These are phyloP conservation scores for Engraulis encrasicolus DNA, from an alignment of 2,113 vertebrate genomes.

Conservation along the genomic window DNA sequence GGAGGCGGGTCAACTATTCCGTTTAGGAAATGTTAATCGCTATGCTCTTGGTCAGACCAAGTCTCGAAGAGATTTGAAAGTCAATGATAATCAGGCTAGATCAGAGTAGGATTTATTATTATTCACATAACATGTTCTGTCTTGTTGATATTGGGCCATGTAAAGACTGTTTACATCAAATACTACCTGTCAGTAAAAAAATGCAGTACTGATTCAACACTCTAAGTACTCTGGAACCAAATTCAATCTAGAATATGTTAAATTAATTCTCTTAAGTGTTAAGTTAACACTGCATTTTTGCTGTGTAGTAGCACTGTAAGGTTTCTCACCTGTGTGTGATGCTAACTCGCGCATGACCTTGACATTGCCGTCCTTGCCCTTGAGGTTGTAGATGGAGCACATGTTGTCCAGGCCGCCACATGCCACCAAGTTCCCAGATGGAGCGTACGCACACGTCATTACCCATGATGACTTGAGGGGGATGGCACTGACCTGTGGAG, in stretches of 20 bases:
- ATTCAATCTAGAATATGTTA: too few relatives aligned
- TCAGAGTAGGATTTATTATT: too few relatives aligned
- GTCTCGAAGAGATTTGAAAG: too few relatives aligned
- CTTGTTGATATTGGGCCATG: neutral
- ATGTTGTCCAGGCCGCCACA: constrained; percentile 98
- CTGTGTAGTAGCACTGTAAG: neutral
- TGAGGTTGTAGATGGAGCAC: constrained; percentile 98
- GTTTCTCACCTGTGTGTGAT: constrained; percentile 85
- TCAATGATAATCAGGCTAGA: too few relatives aligned
- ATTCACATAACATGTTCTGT: neutral
- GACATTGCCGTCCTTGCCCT: constrained; percentile 91
- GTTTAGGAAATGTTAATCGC: too few relatives aligned
- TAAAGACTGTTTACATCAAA: neutral
- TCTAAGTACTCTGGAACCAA: too few relatives aligned
- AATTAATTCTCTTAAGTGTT: too few relatives aligned
- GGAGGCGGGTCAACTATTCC: too few relatives aligned
- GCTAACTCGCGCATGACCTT: constrained; percentile 96
- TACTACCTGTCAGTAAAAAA: neutral
- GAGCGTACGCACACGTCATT: constrained; percentile 97
- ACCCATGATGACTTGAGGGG: constrained; percentile 97
- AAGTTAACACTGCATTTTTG: neutral
- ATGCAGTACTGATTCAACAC: too few relatives aligned
- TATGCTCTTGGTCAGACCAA: too few relatives aligned
- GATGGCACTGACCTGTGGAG: constrained; percentile 90
- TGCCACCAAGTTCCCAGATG: constrained; percentile 95